These are phyloP conservation scores for Liodrosophila aerea DNA, from an alignment of 2,888 invertebrate species.

Conservation along the genomic window DNA sequence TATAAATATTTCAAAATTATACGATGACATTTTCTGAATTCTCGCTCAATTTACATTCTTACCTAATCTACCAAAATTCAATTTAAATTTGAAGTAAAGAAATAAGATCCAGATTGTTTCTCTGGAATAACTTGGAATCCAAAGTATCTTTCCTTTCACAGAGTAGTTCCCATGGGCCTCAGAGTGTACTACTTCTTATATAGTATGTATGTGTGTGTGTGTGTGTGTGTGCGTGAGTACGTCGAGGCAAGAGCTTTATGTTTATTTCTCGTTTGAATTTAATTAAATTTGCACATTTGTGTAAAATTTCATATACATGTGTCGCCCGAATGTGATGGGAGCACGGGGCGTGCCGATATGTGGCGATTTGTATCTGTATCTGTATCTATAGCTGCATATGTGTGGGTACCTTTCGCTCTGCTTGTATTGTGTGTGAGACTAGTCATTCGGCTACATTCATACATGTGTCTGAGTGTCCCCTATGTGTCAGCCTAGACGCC, in stretches of 20 bases:
- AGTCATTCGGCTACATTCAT: too few relatives aligned
- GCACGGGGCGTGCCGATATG: slow-evolving; percentile 29
- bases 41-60: too few relatives aligned
- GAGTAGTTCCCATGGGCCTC: too few relatives aligned
- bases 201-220: slow-evolving; percentile 23
- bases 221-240: slow-evolving; percentile 33
- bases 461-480: slow-evolving; percentile 47
- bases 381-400: slow-evolving; percentile 20
- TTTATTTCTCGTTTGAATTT: slow-evolving; percentile 77
- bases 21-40: slow-evolving; percentile 1
- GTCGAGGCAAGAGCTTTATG: slow-evolving; percentile 60
- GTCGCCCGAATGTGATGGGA: slow-evolving; percentile 29
- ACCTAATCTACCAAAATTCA: too few relatives aligned
- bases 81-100: too few relatives aligned
- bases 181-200: slow-evolving; percentile 24
- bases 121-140: too few relatives aligned
- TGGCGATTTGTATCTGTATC: slow-evolving; percentile 22
- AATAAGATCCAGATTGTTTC: too few relatives aligned
- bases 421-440: slow-evolving; percentile 6
- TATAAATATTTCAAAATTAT: neutral
- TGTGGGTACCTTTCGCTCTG: slow-evolving; percentile 21
- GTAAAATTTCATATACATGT: slow-evolving; percentile 70
- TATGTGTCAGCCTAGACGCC: slow-evolving; percentile 74
- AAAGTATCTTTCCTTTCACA: too few relatives aligned
- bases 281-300: slow-evolving; percentile 78